Evolutionary conservation across 1,140 invertebrate species (phyloP), one percentile per base, ranked within the genome.

Genomic region (Drosophila punjabiensis): DNA sequence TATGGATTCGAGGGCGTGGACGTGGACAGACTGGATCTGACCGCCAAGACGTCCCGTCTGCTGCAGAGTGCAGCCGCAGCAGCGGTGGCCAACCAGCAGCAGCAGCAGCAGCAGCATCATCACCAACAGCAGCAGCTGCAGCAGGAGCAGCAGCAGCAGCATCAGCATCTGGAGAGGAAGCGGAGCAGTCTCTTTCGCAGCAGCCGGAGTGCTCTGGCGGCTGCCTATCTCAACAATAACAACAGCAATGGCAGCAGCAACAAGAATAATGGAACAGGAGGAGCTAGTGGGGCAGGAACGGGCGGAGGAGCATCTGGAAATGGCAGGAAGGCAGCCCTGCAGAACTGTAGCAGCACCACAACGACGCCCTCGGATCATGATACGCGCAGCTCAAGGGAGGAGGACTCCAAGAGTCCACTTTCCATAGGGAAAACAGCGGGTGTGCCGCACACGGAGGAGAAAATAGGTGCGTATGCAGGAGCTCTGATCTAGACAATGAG

Each of bases 1-100:
- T 98, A 98, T 93, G 97, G 97, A 1, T 98, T 97, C 91, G 96
- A 96, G 76, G 96, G 96, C 81, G 94, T 96, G 20, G 83, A 95
- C 92, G 84, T 87, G 68, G 95, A 95, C 93, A 88, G 92, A 10
- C 58, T 93, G 94, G 94, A 79, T 84, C 93, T 78, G 16, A 65
- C 92, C 73, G 77, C 92, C 20, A 88, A 92, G 60, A 92, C 92
- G 8, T 92, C 92, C 16, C 83, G 87, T 13, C 56, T 93, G 41
- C 64, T 93, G 39, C 89, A 93, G 35, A 88, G 89, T 53, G 89
- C 92, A 0, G 89, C 85, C 14, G 85, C 85, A 16, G 91, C 84
- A n/a, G 87, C 87, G 28, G 83, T 74, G 30, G 85, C 81, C 28
- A 91, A 70, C 13, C 81, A 91, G 24, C 82, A 92, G 28, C 88